Base-by-base conservation (phyloP, 2,113 vertebrate genomes). In the Chinchilla lanigera region DNA sequence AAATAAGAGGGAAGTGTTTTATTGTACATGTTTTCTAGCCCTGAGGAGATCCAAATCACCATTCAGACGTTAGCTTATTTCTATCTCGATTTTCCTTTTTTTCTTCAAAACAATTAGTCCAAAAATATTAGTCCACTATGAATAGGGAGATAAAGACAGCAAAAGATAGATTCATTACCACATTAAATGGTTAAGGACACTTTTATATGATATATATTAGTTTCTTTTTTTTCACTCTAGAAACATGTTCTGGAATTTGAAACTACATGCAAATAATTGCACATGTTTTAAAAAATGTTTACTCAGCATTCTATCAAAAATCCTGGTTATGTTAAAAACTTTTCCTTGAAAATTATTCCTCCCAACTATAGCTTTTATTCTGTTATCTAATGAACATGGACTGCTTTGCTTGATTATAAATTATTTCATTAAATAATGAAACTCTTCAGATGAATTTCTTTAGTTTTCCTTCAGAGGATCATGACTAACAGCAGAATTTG, bases 391-490 rank as follows among this genome's bases (percentile, higher is more conserved):
- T 86, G 5, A 38, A 82, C 5, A 71, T n/a, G 20, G 7, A 3
- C 54, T 86, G 54, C 22, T 41, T 95, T 83, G 14, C 3, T 75
- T 88, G 12, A 33, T 88, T 50, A 30, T 52, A 82, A 85, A 44
- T n/a, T 26, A 81, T 89, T 75, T 93, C 52, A 84, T 84, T 7
- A n/a, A 93, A 89, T 86, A 67, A 94, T 75, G 20, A 58, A 92
- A 52, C 8, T 61, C 33, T 87, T 16, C 61, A 77, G 61, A 73
- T 85, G 7, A 81, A 81, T 86, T 16, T 80, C 82, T 90, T 86
- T 35, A 81, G 38, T 28, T 84, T 73, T 90, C 5, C 44, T 95
- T 65, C 17, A 41, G 11, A 95, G 60, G 1, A 67, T 50, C 24
- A 88, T 50, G 24, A 85, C 24, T 63, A 92, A 89, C 5, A 58